phyloP scores from a whole-genome alignment of 2,888 invertebrate genomes.

The Mythimna pallens region DNA sequence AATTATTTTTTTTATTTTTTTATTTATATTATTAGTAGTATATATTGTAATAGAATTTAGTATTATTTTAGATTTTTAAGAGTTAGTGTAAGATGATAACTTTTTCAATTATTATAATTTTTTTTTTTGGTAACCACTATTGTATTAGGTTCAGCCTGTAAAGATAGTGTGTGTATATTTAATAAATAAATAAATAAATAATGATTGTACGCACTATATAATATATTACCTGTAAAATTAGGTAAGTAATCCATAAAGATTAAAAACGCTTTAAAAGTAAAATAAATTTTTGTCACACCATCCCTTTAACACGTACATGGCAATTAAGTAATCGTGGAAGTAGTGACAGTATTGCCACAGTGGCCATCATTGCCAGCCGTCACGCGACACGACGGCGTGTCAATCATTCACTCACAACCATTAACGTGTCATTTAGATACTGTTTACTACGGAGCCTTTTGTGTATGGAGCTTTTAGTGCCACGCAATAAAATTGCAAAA shows the following conservation, averaged over 20 bases:
- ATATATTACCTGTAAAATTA: too few species aligned
- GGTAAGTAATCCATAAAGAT: not conserved
- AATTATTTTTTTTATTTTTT: too few species aligned
- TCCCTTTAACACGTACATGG: slow-evolving; percentile 26
- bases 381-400: slow-evolving; percentile 51
- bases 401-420: slow-evolving; percentile 47
- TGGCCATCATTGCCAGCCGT: slow-evolving; percentile 13
- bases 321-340: slow-evolving; percentile 54
- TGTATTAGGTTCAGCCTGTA: too few species aligned
- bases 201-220: too few species aligned
- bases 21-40: too few species aligned
- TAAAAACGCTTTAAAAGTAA: slow-evolving; percentile 14
- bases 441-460: slow-evolving; percentile 28
- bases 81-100: too few species aligned
- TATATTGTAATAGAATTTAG: too few species aligned
- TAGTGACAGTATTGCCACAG: slow-evolving; percentile 22
- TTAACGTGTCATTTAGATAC: slow-evolving; percentile 41
- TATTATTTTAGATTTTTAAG: too few species aligned
- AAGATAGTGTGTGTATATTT: too few species aligned
- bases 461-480: slow-evolving; percentile 14
- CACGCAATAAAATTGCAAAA: not conserved
- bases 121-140: too few species aligned
- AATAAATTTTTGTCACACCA: not conserved
- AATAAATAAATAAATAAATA: too few species aligned
- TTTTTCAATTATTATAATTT: too few species aligned